Conservation (phyloP, 2,113 vertebrate genomes). For the Forbesichthys agassizii region DNA sequence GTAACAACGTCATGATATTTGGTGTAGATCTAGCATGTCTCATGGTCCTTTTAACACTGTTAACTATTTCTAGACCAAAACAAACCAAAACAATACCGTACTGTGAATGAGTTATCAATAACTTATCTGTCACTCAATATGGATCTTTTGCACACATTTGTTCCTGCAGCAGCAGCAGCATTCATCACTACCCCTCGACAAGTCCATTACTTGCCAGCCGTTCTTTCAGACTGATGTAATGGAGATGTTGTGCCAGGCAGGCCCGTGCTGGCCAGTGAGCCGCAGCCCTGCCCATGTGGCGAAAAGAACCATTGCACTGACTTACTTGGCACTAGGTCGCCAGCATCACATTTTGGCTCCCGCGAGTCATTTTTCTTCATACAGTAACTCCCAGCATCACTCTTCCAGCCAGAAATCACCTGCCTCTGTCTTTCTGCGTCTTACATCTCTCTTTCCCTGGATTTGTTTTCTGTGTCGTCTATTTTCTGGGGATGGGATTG, state of each 20-base stretch:
- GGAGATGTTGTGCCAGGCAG: constrained; percentile 46
- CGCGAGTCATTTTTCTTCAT: constrained; percentile 12
- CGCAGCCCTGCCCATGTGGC: constrained; percentile 27
- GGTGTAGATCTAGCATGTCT: constrained; percentile 1
- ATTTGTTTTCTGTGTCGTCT: neutral
- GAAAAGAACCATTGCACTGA: constrained; percentile 56
- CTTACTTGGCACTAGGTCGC: neutral
- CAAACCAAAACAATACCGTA: too few species aligned
- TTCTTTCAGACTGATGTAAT: constrained; percentile 49
- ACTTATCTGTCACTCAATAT: neutral
- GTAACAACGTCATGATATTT: constrained; percentile 9
- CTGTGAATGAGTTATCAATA: too few species aligned
- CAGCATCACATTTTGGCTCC: constrained; percentile 10
- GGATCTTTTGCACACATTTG: constrained; percentile 29
- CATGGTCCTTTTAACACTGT: neutral
- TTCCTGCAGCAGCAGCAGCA: constrained; percentile 12
- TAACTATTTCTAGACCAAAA: too few species aligned
- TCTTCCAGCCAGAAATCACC: neutral
- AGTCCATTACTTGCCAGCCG: constrained; percentile 61
- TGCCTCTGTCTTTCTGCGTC: constrained; percentile 11
- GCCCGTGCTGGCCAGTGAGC: constrained; percentile 50
- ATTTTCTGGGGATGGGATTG: too few species aligned
- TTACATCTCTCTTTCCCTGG: neutral
- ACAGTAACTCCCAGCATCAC: constrained; percentile 2
- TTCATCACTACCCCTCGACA: constrained; percentile 39